Evolutionary conservation across 2,888 invertebrate species (phyloP), one percentile per base, ranked within the genome.

Genomic region (Epinotia brunnichana): DNA sequence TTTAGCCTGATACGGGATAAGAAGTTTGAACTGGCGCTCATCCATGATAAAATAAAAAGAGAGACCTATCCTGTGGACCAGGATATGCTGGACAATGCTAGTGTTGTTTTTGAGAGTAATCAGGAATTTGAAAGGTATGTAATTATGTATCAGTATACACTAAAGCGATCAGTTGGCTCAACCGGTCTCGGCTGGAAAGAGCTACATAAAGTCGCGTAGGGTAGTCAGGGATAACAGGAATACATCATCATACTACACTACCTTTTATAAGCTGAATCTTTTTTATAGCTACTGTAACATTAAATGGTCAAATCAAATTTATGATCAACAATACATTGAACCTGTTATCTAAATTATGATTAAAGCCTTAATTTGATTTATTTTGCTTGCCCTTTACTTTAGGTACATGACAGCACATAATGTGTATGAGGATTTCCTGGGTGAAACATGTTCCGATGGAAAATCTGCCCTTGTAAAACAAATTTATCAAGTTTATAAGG

Each of bases 31-130:
- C 76, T 89, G 0, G 80, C 84, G 39, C 83, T 92, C 3, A 79
- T 93, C 0, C 80, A 89, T 75, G 87, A 90, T 69, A 90, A 90
- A 77, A 82, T 79, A 15, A 80, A 83, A 1, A 80, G 77, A 15
- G 92, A 93, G 75, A 86, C 86, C 0, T 93, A 87, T 76, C 94
- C 94, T 0, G 76, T 91, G 11, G 84, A 85, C 59, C 85, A 85
- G 63, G 71, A 77, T 4, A 84, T 71, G 2, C 53, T 90, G 15
- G 93, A 94, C 68, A 84, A 89, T 75, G 90, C 92, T 0, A 86
- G 85, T 77, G 79, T 89, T 53, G 87, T 94, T 3, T 94, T 94
- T 77, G 81, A 81, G 59, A 82, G 78, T 24, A 85, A 79, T 69
- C 79, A 84, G 5, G 87, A 92, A 73, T 94, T 94, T 84, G 80